Base-by-base conservation (phyloP, 2,113 vertebrate genomes). In the Orthonyx spaldingii region DNA sequence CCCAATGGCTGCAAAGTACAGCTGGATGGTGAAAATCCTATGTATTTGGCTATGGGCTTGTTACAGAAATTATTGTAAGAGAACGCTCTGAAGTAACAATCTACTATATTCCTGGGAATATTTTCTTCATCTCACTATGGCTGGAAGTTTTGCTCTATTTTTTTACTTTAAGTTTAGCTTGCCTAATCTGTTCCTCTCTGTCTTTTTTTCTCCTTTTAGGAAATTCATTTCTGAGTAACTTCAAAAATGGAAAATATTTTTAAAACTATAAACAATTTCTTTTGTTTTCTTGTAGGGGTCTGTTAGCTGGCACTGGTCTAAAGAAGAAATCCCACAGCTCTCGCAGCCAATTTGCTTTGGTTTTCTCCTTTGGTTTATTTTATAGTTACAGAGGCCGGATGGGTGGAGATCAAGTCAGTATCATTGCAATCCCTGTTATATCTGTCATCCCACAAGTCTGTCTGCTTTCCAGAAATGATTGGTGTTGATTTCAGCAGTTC, bases 341-440 rank as follows among this genome's bases (percentile, higher is more conserved):
- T 93, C 3, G 0, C 57, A 60, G 68, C 35, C 76, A 83, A 89
- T 95, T 94, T 96, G 93, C 68, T 96, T 96, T 95, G 61, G 46
- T 91, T 96, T 96, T 94, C 60, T 90, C n/a, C 59, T 89, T 93
- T 85, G 74, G 72, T 96, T 96, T 92, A 76, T 90, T 95, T 95
- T 90, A 79, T 37, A 92, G 39, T 86, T 97, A 74, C 27, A 87
- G 44, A 86, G 87, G 82, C 94, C 19, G 68, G 91, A 95, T 96
- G 94, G 94, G 83, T 95, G 95, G 83, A 90, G 90, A 94, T 81
- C 76, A 94, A 92, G 92, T 94, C 11, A 0, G 46, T 90, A 94
- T 94, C 85, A 56, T 42, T 93, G 82, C 2, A 26, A 90, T 90
- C 55, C 44, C 39, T 79, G 46, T 65, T 92, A 23, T 47, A 94